These are phyloP conservation scores for Armadillidium nasatum DNA, from an alignment of 1,140 invertebrate genomes.

Conservation along the genomic window DNA sequence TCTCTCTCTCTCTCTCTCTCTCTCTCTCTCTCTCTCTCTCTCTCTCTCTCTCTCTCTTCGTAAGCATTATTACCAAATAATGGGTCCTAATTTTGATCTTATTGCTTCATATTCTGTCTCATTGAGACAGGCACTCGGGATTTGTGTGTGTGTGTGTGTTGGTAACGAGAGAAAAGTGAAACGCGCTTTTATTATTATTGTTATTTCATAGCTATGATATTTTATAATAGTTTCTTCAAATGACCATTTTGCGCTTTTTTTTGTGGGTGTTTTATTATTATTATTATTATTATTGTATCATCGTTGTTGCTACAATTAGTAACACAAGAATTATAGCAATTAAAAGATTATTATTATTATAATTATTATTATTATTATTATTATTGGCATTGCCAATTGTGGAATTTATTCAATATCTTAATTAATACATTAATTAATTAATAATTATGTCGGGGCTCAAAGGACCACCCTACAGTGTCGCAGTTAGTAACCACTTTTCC, in stretches of 20 bases:
- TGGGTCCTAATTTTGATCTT: slow-evolving; percentile 3
- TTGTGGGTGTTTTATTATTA: neutral
- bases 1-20: slow-evolving; percentile 20
- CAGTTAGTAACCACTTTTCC: no score
- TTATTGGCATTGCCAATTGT: no score
- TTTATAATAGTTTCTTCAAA: neutral
- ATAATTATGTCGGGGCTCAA: no score
- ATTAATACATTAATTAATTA: no score
- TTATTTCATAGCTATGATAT: neutral
- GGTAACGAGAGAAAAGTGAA: neutral
- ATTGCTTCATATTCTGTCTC: slow-evolving; percentile 10
- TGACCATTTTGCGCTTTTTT: neutral
- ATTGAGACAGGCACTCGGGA: neutral
- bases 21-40: slow-evolving; percentile 11
- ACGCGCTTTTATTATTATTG: neutral
- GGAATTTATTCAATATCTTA: no score
- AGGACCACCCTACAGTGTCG: no score
- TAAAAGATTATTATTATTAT: no score
- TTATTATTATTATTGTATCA: no score
- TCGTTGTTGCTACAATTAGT: no score
- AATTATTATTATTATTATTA: no score
- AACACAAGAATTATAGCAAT: no score
- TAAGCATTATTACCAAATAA: neutral
- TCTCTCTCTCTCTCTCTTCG: neutral
- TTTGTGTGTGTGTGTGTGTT: neutral